Conservation (phyloP, 2,888 invertebrate genomes). For the Drosophila trichaetosa region DNA sequence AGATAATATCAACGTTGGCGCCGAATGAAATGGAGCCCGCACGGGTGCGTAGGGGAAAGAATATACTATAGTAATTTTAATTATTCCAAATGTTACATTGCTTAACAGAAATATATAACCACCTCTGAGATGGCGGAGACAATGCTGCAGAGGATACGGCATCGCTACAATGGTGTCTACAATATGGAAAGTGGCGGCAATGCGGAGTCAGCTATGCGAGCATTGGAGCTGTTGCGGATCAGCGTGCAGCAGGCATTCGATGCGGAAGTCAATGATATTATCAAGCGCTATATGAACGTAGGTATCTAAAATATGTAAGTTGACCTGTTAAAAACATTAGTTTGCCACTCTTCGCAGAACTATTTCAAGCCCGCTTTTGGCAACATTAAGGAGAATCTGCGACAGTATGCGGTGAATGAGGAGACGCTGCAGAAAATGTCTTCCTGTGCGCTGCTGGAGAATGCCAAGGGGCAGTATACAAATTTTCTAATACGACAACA, state of each 20-base stretch:
- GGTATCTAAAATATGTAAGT: constrained; percentile 7
- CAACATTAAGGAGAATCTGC: constrained; percentile 88
- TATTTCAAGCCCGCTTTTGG: constrained; percentile 88
- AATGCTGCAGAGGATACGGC: constrained; percentile 81
- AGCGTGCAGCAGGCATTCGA: constrained; percentile 88
- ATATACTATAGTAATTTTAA: background rate
- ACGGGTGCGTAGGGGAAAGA: constrained; percentile 37
- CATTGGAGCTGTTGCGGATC: constrained; percentile 87
- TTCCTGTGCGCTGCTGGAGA: constrained; percentile 84
- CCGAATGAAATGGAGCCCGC: constrained; percentile 47
- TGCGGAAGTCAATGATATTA: constrained; percentile 87
- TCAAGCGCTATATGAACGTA: constrained; percentile 88
- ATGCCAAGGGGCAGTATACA: constrained; percentile 84
- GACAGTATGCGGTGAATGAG: constrained; percentile 86
- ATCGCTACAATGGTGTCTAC: constrained; percentile 77
- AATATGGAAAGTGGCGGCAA: constrained; percentile 71
- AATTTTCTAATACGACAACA: constrained; percentile 75
- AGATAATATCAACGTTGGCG: constrained; percentile 14
- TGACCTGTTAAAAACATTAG: background rate
- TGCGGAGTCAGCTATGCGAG: constrained; percentile 84
- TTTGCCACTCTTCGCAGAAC: constrained; percentile 83
- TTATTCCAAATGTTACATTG: background rate
- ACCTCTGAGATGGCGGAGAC: constrained; percentile 84
- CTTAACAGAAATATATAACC: constrained; percentile 80
- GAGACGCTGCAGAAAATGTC: constrained; percentile 86